phyloP scores from a whole-genome alignment of 2,797 vertebrate species.

The Pseudomugil gertrudae region DNA sequence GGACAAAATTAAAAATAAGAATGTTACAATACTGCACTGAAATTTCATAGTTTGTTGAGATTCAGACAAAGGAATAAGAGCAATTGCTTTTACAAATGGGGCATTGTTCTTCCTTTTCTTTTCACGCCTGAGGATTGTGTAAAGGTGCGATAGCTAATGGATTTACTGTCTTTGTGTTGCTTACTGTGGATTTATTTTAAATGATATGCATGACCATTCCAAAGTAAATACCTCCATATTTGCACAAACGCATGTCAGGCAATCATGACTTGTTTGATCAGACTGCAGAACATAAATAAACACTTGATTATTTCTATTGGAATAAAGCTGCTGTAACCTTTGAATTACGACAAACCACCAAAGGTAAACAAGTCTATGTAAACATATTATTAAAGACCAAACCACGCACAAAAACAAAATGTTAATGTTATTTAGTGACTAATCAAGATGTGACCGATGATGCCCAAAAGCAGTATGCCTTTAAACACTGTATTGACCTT shows the following conservation, averaged over 20 bases:
- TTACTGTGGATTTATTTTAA: slow-evolving; percentile 16
- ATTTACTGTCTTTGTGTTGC: slow-evolving; percentile 18
- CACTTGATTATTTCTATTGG: slow-evolving; percentile 24
- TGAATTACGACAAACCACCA: slow-evolving; percentile 49
- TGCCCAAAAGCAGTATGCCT: slow-evolving; percentile 23
- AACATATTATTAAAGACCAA: slow-evolving; percentile 41
- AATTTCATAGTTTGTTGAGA: slow-evolving; percentile 8
- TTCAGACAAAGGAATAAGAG: slow-evolving; percentile 7
- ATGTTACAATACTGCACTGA: not conserved
- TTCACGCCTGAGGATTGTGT: slow-evolving; percentile 3
- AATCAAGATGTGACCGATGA: slow-evolving; percentile 9
- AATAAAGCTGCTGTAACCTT: slow-evolving; percentile 44
- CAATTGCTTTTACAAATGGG: slow-evolving; percentile 5
- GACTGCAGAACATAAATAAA: slow-evolving; percentile 52
- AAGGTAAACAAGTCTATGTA: slow-evolving; percentile 54
- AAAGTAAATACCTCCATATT: slow-evolving; percentile 38
- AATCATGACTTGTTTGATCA: slow-evolving; percentile 52
- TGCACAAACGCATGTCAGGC: slow-evolving; percentile 33
- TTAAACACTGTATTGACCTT: slow-evolving; percentile 50
- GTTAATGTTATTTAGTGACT: slow-evolving; percentile 15
- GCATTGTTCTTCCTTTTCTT: not conserved
- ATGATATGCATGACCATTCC: slow-evolving; percentile 5
- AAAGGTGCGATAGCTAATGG: slow-evolving; percentile 2
- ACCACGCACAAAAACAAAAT: slow-evolving; percentile 22
- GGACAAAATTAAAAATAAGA: slow-evolving; percentile 7